These are phyloP conservation scores for Pelecanus crispus DNA, from an alignment of 2,113 vertebrate species.

Conservation along the genomic window DNA sequence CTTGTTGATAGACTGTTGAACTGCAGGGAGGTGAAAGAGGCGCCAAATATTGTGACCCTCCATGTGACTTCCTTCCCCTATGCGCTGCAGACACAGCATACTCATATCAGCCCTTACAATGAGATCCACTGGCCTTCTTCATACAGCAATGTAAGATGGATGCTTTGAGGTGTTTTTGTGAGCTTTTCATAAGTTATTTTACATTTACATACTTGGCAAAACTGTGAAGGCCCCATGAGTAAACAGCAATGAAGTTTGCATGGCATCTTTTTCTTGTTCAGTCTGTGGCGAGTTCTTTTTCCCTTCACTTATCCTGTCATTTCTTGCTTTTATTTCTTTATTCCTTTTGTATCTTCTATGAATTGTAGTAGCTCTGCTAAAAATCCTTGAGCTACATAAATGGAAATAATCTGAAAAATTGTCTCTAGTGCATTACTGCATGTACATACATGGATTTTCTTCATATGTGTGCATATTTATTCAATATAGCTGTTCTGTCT, in stretches of 20 bases:
- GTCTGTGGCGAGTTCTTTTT: not conserved
- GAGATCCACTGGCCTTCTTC: slow-evolving; percentile 94
- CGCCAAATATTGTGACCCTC: slow-evolving; percentile 90
- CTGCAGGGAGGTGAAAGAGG: slow-evolving; percentile 89
- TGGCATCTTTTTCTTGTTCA: not conserved
- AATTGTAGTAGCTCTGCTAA: not conserved
- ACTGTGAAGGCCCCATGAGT: not conserved
- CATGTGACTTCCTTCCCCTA: slow-evolving; percentile 97
- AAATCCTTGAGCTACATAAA: not conserved
- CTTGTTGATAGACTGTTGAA: slow-evolving; percentile 91
- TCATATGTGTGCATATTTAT: not conserved
- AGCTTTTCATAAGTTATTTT: not conserved
- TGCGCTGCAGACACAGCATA: slow-evolving; percentile 91
- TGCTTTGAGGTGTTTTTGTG: slow-evolving; percentile 1
- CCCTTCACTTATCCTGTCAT: not conserved
- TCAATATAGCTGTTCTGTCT: not conserved
- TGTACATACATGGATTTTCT: not conserved
- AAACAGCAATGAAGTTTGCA: not conserved
- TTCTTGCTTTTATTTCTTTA: not conserved
- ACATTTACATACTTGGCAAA: not conserved
- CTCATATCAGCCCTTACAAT: slow-evolving; percentile 93
- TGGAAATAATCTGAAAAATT: not conserved
- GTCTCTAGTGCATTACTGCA: not conserved
- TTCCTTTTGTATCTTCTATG: not conserved
- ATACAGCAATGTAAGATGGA: slow-evolving; percentile 82